Base-by-base conservation (phyloP, 2,797 vertebrate genomes). In the Columba guinea region DNA sequence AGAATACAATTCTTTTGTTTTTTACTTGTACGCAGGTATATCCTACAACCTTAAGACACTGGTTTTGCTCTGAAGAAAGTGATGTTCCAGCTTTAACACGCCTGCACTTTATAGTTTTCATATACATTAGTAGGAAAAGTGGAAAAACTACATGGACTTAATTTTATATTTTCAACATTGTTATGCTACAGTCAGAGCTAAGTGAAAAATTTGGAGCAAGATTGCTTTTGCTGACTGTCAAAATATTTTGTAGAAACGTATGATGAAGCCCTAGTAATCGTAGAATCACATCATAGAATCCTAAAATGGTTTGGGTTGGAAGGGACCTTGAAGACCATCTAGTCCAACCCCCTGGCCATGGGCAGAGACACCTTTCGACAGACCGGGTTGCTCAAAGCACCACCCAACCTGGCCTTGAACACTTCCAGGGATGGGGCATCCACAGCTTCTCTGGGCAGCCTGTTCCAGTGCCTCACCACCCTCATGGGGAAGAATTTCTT, bases 221-320 rank as follows among this genome's bases (percentile, higher is more conserved):
- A 24, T 13, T 73, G 55, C 58, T 35, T 91, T 88, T 93, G 21
- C 46, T 76, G 51, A 27, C 68, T 90, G 65, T 52, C 70, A 69
- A 49, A 85, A 37, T 79, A 28, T 24, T 78, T 69, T 92, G 48
- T 56, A 53, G 73, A 62, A 85, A 39, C 0, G 0, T 37, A 9
- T 18, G 48, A 48, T 63, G 52, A 84, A 79, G 35, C 16, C 16
- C 22, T 73, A 24, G n/a, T 46, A 22, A 35, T 20, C 19, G 9
- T 20, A 20, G 44, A 10, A 20, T 46, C 44, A 46, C 19, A 20
- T 46, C 19, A 20, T 20, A 46, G 44, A 20, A 46, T 46, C 44
- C 44, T 46, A 20, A 20, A 46, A 46, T 46, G 44, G 44, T 46
- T 20, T 46, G 44, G 44, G 44, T 46, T 46, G 44, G 44, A 46